phyloP scores from a whole-genome alignment of 2,113 vertebrate species.

The Typhlomys cinereus region DNA sequence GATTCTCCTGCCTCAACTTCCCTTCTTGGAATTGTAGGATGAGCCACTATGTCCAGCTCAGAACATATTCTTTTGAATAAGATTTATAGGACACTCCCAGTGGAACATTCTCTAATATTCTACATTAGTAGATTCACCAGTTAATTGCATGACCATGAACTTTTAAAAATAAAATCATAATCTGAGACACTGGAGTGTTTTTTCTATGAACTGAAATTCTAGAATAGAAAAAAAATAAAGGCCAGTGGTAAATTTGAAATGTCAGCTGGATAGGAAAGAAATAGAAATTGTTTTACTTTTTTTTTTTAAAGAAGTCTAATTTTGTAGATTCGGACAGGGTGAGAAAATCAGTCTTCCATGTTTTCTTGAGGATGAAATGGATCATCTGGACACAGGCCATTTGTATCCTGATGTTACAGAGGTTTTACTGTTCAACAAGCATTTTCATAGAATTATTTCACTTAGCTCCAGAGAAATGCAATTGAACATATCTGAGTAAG shows the following conservation, averaged over 20 bases:
- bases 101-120: background rate
- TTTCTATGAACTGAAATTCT: background rate
- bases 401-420: background rate
- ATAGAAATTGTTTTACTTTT: conserved; percentile 44
- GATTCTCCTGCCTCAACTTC: background rate
- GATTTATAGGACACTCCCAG: background rate
- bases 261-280: conserved; percentile 36
- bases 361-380: background rate
- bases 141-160: background rate
- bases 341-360: background rate
- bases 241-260: conserved; percentile 28
- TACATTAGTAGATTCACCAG: background rate
- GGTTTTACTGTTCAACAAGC: background rate
- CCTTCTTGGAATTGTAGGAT: background rate
- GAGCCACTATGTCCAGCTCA: background rate
- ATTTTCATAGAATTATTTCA: background rate
- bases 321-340: conserved; percentile 4
- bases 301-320: conserved; percentile 1
- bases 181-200: background rate
- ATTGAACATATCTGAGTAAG: background rate
- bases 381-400: background rate
- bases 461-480: background rate
- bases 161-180: background rate
- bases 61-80: background rate
- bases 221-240: conserved; percentile 36